Evolutionary conservation across 2,797 vertebrate species (phyloP).

Genomic region (Thripadectes ignobilis): DNA sequence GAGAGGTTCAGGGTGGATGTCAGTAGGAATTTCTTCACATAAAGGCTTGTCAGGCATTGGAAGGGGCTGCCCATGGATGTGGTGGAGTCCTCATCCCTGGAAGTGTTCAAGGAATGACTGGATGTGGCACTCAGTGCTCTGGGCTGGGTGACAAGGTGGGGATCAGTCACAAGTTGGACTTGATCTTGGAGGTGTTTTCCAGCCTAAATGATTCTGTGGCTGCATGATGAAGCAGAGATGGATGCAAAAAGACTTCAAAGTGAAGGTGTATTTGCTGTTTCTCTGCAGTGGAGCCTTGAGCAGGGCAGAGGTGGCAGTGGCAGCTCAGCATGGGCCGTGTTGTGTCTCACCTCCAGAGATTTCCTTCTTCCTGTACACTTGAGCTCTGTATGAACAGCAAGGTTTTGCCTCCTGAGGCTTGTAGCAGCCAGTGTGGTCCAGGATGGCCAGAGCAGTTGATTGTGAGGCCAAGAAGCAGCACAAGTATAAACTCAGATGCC

Average conservation of each 20-base stretch:
- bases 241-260: neutral
- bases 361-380: fast-evolving
- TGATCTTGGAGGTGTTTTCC: neutral
- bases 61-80: neutral
- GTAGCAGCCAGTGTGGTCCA: neutral
- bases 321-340: neutral
- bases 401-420: neutral
- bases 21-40: neutral
- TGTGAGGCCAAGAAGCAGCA: neutral
- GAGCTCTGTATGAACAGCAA: neutral
- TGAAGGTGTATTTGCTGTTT: neutral
- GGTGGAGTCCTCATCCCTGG: neutral
- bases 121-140: neutral
- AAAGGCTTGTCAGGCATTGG: neutral
- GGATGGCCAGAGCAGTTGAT: neutral
- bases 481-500: neutral
- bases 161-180: neutral
- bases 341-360: neutral
- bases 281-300: fast-evolving
- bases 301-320: neutral
- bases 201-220: neutral
- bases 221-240: neutral
- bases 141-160: neutral
- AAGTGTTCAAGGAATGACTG: neutral
- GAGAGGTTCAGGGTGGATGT: neutral